Percentiles rank a stretch among this genome's conserved stretches.
phyloP scores from a whole-genome alignment of 2,797 vertebrate species.

The Lacerta bilineata region DNA sequence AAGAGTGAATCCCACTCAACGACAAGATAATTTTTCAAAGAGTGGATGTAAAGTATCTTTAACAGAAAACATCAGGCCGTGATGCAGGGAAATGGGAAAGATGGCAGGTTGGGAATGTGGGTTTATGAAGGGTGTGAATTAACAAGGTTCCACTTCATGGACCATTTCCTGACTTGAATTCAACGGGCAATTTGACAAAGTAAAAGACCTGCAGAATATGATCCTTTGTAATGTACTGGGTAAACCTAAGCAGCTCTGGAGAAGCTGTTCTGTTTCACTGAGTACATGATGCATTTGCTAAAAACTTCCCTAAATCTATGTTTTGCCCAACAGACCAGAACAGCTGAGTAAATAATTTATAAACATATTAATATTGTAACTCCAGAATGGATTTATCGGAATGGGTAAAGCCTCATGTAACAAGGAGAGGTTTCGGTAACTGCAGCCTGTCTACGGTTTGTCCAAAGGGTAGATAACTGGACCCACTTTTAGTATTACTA shows the following conservation, averaged over 20 bases:
- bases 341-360: constrained; percentile 54
- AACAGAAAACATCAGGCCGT: not conserved
- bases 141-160: constrained; percentile 3
- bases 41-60: not conserved
- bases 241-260: constrained; percentile 22
- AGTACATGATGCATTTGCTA: constrained; percentile 3
- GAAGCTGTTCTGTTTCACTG: constrained; percentile 42
- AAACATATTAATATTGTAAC: constrained; percentile 39
- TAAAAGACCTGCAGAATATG: constrained; percentile 30
- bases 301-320: constrained; percentile 38
- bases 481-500: no score
- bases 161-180: constrained; percentile 39
- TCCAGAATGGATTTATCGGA: constrained; percentile 43
- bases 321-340: constrained; percentile 60
- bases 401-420: constrained; percentile 28
- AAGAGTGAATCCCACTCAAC: not conserved
- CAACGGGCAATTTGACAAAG: constrained; percentile 16
- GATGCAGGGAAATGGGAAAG: constrained; percentile 1
- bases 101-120: not conserved
- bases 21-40: not conserved
- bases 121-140: constrained; percentile 13
- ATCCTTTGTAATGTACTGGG: constrained; percentile 6
- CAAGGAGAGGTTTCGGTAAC: not conserved
- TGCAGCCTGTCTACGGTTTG: not conserved
- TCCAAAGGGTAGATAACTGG: not conserved